Base-by-base conservation (phyloP, 2,888 invertebrate species). In the Malthinus flaveolus region DNA sequence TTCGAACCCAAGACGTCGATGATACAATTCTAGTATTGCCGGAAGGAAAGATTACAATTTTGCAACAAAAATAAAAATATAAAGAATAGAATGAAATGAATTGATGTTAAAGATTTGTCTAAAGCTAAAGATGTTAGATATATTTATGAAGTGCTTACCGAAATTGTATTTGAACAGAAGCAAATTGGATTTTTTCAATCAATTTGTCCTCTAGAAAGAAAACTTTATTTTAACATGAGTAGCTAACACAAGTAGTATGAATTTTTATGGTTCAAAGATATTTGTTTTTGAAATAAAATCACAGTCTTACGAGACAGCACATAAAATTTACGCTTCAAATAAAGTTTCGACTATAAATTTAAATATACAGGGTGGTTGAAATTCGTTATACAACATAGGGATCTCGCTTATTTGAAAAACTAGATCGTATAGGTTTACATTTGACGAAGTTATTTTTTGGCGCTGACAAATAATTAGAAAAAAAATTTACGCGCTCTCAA, bases 131-230 rank as follows among this genome's bases (percentile, higher is more conserved):
- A 58, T 58, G 58, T 45, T 42, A 53, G 53, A 53, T 58, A 53
- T 58, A n/a, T n/a, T n/a, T n/a, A 42, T 42, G 49, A 58, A 58
- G 58, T 53, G 58, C 58, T 53, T 58, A 58, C 53, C 55, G 51
- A 46, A 56, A 53, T 51, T 51, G 39, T 56, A 59, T 59, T 59
- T 56, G 59, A 59, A 59, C 59, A 56, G 56, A 54, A 59, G 59
- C 59, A 55, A 56, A 59, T 56, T 59, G 56, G 59, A 56, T 59
- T 59, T 56, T 53, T 59, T 59, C 59, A 59, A 56, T 59, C 59
- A 59, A 59, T 59, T 59, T 59, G 52, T 56, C 56, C 50, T 50
- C 50, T 47, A 49, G 49, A 49, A 56, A 47, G 56, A 23, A 23
- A 23, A 23, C 44, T 56, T 55, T 42, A 32, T 37, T 59, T 56